Conservation (phyloP, 2,797 vertebrate genomes). For the Crenichthys baileyi region DNA sequence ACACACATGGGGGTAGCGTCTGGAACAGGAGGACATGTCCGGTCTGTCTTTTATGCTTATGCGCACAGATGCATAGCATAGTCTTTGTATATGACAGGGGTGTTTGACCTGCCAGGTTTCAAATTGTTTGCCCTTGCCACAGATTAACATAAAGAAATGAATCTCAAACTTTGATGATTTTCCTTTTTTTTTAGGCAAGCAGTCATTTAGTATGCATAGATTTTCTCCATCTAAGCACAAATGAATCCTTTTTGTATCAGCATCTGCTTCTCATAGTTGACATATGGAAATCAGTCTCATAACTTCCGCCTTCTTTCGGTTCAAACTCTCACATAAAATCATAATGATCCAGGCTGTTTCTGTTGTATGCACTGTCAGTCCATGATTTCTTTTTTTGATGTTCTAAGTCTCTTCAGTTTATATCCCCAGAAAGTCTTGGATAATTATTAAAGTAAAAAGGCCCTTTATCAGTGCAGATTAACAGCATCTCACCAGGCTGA, state of each 20-base stretch:
- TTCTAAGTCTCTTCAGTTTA: conserved; percentile 62
- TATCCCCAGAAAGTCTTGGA: conserved; percentile 63
- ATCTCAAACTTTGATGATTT: conserved; percentile 28
- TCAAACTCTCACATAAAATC: conserved; percentile 63
- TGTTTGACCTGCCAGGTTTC: conserved; percentile 49
- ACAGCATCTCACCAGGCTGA: conserved; percentile 70
- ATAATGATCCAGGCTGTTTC: conserved; percentile 67
- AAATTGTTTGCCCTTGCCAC: conserved; percentile 63
- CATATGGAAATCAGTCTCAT: conserved; percentile 64
- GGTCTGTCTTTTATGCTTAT: conserved; percentile 58
- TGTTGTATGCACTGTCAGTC: conserved; percentile 68
- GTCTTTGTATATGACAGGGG: conserved; percentile 56
- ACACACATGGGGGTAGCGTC: conserved; percentile 71
- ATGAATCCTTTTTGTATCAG: conserved; percentile 45
- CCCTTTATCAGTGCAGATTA: conserved; percentile 74
- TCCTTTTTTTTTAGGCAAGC: conserved; percentile 36
- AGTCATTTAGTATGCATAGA: conserved; percentile 44
- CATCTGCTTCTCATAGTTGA: conserved; percentile 51
- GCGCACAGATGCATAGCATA: conserved; percentile 46
- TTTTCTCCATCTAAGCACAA: conserved; percentile 42
- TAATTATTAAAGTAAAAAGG: conserved; percentile 73
- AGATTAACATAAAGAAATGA: conserved; percentile 22
- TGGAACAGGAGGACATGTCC: conserved; percentile 69
- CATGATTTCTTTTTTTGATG: conserved; percentile 48
- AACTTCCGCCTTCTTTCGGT: conserved; percentile 50